Evolutionary conservation across 2,113 vertebrate species (phyloP).

Genomic region (Orycteropus afer): DNA sequence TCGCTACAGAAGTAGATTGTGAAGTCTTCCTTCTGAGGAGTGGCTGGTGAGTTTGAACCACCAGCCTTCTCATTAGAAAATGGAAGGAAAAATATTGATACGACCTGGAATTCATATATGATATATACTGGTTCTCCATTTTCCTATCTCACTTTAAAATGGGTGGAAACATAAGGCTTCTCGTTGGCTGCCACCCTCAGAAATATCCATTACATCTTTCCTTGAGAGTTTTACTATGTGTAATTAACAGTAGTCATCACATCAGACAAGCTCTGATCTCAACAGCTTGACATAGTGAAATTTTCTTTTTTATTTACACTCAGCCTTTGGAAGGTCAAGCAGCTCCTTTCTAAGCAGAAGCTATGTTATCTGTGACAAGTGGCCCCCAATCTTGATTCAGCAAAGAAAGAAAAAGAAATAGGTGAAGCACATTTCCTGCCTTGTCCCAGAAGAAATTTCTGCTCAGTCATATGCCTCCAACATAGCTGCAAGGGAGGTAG

Average conservation of each 20-base stretch:
- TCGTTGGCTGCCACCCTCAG: background rate
- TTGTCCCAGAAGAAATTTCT: background rate
- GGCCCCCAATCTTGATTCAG: background rate
- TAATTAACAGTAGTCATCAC: background rate
- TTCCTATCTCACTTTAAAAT: background rate
- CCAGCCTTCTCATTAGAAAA: no score
- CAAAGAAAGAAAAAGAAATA: background rate
- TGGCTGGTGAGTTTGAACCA: no score
- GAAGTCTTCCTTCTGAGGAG: no score
- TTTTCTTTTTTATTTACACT: background rate
- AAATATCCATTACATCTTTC: background rate
- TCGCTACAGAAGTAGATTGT: no score
- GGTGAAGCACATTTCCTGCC: background rate
- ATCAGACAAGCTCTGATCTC: background rate
- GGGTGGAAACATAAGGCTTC: background rate
- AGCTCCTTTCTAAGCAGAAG: background rate
- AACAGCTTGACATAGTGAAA: background rate
- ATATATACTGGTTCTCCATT: background rate
- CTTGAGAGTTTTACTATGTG: background rate
- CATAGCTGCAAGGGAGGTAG: background rate
- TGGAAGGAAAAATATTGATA: background rate
- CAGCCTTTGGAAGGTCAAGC: background rate
- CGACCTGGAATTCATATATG: background rate
- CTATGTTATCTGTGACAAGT: background rate
- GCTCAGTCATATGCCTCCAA: background rate